A percentile compares a stretch with the other conserved stretches of the same genome.
These are phyloP conservation scores for Diadumene lineata DNA, from an alignment of 92 coral and sea anemone species.

Conservation along the genomic window DNA sequence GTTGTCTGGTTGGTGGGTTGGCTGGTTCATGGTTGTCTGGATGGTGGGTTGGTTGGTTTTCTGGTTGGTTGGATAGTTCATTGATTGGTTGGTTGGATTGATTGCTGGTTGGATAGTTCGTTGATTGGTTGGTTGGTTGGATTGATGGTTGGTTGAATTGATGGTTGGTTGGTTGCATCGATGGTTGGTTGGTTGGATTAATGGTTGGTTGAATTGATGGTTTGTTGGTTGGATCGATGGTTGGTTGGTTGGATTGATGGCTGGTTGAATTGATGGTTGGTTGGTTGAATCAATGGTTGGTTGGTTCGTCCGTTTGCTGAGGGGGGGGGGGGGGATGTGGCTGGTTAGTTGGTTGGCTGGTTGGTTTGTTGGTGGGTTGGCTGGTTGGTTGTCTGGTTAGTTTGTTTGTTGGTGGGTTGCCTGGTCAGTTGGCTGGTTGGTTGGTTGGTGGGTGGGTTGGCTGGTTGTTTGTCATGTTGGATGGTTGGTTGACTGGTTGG, in stretches of 20 bases:
- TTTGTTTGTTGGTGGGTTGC: slow-evolving; percentile 7
- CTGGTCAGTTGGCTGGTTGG: slow-evolving; percentile 7
- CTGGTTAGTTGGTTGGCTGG: slow-evolving; percentile 12
- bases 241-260: slow-evolving; percentile 6
- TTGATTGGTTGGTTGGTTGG: slow-evolving; percentile 15
- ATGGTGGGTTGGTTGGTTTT: slow-evolving; percentile 4
- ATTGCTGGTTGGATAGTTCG: background rate
- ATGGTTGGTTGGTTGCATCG: slow-evolving; percentile 5
- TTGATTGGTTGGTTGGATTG: slow-evolving; percentile 8
- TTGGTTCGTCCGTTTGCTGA: slow-evolving; percentile 2
- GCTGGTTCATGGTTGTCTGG: slow-evolving; percentile 12
- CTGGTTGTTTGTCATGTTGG: slow-evolving; percentile 6
- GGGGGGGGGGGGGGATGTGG: background rate
- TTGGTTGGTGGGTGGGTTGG: slow-evolving; percentile 9
- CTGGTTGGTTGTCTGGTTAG: slow-evolving; percentile 5
- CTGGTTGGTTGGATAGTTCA: slow-evolving; percentile 8
- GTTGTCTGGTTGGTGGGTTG: slow-evolving; percentile 5
- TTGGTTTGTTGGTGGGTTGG: slow-evolving; percentile 8
- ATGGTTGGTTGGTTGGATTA: slow-evolving; percentile 9
- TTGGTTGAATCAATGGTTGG: slow-evolving; percentile 1
- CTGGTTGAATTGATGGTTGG: slow-evolving; percentile 11
- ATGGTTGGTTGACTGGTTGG: slow-evolving; percentile 9
- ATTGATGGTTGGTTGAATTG: slow-evolving; percentile 4
- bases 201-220: slow-evolving; percentile 5
- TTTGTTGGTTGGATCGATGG: slow-evolving; percentile 11